These are phyloP conservation scores for Oncopodura yosiiana DNA, from an alignment of 1,140 invertebrate genomes.

Conservation along the genomic window DNA sequence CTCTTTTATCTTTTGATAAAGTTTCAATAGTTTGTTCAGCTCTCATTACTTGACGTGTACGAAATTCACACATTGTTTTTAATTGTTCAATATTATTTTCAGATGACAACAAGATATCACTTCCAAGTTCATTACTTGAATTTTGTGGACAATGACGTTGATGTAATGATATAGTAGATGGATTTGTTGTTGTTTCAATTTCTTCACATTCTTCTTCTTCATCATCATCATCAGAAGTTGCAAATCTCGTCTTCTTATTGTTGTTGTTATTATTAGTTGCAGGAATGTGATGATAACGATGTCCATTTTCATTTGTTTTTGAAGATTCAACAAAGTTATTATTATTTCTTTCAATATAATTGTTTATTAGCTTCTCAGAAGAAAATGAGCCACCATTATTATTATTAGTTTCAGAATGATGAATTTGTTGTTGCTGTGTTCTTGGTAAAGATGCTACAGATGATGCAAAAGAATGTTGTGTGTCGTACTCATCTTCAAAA, in stretches of 20 bases:
- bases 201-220: conserved; percentile 15
- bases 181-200: conserved; percentile 20
- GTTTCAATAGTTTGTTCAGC: conserved; percentile 18
- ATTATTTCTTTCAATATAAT: neutral
- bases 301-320: neutral
- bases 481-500: too few relatives aligned
- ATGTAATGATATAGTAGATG: conserved; percentile 28
- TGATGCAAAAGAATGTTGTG: too few relatives aligned
- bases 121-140: neutral
- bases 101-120: neutral
- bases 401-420: too few relatives aligned
- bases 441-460: too few relatives aligned
- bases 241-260: neutral
- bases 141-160: conserved; percentile 28
- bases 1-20: conserved; percentile 30
- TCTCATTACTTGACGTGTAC: conserved; percentile 20
- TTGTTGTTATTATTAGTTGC: too few relatives aligned
- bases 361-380: too few relatives aligned
- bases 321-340: neutral
- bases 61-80: conserved; percentile 16
- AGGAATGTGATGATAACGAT: neutral
- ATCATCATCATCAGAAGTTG: too few relatives aligned
- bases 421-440: too few relatives aligned
- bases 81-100: conserved; percentile 22
- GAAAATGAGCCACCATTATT: too few relatives aligned